phyloP scores from a whole-genome alignment of 2,888 invertebrate species.

The Athrips mouffetella region DNA sequence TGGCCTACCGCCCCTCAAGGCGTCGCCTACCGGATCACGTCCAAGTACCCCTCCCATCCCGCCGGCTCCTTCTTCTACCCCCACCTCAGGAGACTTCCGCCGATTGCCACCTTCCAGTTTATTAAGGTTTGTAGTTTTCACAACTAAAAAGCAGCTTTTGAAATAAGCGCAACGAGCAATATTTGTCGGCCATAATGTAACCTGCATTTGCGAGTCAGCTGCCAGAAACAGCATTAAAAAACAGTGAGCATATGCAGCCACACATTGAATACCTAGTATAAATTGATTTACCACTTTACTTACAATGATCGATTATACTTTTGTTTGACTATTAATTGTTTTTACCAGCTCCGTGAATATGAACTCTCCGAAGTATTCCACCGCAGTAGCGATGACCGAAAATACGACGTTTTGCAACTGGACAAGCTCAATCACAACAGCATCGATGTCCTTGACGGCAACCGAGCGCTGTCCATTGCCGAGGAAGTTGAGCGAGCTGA shows the following conservation, averaged over 20 bases:
- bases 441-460: constrained; percentile 82
- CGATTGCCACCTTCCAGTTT: constrained; percentile 94
- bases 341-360: constrained; percentile 87
- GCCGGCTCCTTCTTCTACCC: constrained; percentile 97
- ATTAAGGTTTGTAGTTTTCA: constrained; percentile 83
- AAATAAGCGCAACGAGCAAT: too few species aligned
- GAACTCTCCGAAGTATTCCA: constrained; percentile 92
- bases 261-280: too few species aligned
- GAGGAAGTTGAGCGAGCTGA: constrained; percentile 89
- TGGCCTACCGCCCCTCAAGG: constrained; percentile 96
- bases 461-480: constrained; percentile 85
- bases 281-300: background rate
- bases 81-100: constrained; percentile 90
- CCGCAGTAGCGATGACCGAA: constrained; percentile 86
- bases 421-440: constrained; percentile 78
- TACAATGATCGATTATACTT: background rate
- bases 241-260: too few species aligned
- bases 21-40: constrained; percentile 92
- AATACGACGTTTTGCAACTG: constrained; percentile 84
- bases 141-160: background rate
- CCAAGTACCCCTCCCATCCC: constrained; percentile 92
- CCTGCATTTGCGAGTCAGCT: too few species aligned
- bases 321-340: background rate
- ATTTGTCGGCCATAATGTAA: too few species aligned
- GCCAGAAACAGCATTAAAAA: too few species aligned